Evolutionary conservation across 1,140 invertebrate genomes (phyloP).

Genomic region (honey bee (Apis mellifera)): DNA sequence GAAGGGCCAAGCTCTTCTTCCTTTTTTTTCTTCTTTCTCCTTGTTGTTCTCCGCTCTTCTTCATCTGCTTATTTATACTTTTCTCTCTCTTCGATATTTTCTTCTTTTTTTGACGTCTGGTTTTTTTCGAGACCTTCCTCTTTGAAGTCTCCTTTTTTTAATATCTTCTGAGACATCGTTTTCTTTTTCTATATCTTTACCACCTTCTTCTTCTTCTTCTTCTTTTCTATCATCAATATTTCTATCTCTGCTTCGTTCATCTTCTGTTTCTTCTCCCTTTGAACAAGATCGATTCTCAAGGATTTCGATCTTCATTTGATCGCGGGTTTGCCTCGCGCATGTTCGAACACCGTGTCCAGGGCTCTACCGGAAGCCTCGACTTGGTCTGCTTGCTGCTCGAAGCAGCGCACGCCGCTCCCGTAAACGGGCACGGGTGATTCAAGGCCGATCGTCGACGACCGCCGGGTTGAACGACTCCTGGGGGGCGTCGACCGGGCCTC

Average conservation of each 20-base stretch:
- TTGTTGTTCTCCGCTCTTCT: background rate
- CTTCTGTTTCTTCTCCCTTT: background rate
- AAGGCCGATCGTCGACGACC: slow-evolving; percentile 75
- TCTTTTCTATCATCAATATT: background rate
- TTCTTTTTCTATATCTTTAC: background rate
- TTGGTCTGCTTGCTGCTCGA: slow-evolving; percentile 69
- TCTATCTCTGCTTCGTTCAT: background rate
- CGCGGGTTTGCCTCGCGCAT: slow-evolving; percentile 34
- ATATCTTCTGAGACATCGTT: background rate
- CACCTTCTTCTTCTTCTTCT: background rate
- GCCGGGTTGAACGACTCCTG: slow-evolving; percentile 68
- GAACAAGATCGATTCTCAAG: background rate
- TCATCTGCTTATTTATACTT: no score
- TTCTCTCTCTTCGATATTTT: background rate
- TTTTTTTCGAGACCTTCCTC: no score
- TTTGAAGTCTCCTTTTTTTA: no score
- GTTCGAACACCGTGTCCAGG: slow-evolving; percentile 55
- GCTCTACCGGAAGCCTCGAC: slow-evolving; percentile 70
- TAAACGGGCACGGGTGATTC: slow-evolving; percentile 74
- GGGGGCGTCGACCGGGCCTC: slow-evolving; percentile 67
- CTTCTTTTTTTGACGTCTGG: background rate
- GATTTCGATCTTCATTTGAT: background rate
- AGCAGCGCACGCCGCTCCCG: slow-evolving; percentile 60
- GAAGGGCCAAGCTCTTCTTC: background rate
- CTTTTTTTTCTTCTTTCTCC: background rate